Conservation (phyloP, 2,888 invertebrate species). For the Agriotes lineatus region DNA sequence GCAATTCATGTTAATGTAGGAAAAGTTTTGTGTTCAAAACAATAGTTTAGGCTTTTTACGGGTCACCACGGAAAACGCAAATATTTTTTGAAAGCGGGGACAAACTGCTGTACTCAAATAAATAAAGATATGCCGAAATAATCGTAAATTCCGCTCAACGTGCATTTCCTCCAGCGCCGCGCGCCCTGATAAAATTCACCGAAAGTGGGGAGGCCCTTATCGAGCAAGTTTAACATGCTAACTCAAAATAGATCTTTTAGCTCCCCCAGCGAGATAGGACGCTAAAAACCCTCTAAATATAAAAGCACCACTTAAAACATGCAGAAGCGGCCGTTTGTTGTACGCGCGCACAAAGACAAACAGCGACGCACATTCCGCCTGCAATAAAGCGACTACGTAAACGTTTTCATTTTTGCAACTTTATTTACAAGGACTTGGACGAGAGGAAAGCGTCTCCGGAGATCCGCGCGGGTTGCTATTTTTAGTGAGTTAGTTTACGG, state of each 20-base stretch:
- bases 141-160: too few relatives aligned
- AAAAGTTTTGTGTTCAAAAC: too few relatives aligned
- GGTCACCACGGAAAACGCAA: too few relatives aligned
- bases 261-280: conserved; percentile 7
- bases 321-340: conserved; percentile 14
- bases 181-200: too few relatives aligned
- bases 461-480: conserved; percentile 23
- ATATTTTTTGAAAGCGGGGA: too few relatives aligned
- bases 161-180: too few relatives aligned
- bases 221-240: too few relatives aligned
- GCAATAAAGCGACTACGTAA: conserved; percentile 3
- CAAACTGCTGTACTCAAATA: too few relatives aligned
- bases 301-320: conserved; percentile 10
- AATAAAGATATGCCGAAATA: too few relatives aligned
- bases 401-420: conserved; percentile 17
- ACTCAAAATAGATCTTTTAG: not conserved
- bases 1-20: too few relatives aligned
- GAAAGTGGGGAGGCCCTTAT: too few relatives aligned
- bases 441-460: not conserved
- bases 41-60: too few relatives aligned
- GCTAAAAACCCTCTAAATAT: conserved; percentile 9
- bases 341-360: conserved; percentile 6
- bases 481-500: conserved; percentile 34
- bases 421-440: conserved; percentile 21
- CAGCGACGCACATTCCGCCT: conserved; percentile 4